Conservation (phyloP, 2,888 invertebrate genomes). For the Alviniconcha strummeri region DNA sequence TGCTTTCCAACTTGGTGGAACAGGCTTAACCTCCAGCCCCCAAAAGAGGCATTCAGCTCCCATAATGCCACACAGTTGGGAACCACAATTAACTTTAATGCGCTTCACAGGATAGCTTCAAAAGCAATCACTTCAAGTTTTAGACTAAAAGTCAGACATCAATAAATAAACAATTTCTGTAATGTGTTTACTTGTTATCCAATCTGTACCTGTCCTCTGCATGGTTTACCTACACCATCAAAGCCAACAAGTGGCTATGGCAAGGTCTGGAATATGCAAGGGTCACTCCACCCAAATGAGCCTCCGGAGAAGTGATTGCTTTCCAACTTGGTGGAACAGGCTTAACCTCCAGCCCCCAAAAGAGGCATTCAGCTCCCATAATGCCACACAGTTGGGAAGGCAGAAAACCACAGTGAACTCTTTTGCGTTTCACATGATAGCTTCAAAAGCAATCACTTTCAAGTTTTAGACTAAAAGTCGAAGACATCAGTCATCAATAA, state of each 20-base stretch:
- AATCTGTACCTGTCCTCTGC: background rate
- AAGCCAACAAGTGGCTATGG: slow-evolving; percentile 11
- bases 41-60: background rate
- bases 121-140: too few species aligned
- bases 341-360: background rate
- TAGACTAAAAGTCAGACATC: too few species aligned
- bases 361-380: background rate
- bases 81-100: too few species aligned
- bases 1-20: slow-evolving; percentile 17
- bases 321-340: slow-evolving; percentile 16
- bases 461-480: too few species aligned
- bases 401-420: too few species aligned
- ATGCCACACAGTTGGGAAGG: background rate
- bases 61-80: too few species aligned
- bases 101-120: too few species aligned
- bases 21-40: background rate
- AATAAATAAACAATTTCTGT: too few species aligned
- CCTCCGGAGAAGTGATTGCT: slow-evolving; percentile 7
- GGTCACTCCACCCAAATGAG: slow-evolving; percentile 22
- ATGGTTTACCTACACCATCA: slow-evolving; percentile 26
- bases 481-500: too few species aligned
- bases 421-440: too few species aligned
- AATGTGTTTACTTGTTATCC: too few species aligned
- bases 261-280: slow-evolving; percentile 23
- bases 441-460: too few species aligned